Conservation (phyloP, 1,140 invertebrate genomes). For the Scaptomyza hsui region DNA sequence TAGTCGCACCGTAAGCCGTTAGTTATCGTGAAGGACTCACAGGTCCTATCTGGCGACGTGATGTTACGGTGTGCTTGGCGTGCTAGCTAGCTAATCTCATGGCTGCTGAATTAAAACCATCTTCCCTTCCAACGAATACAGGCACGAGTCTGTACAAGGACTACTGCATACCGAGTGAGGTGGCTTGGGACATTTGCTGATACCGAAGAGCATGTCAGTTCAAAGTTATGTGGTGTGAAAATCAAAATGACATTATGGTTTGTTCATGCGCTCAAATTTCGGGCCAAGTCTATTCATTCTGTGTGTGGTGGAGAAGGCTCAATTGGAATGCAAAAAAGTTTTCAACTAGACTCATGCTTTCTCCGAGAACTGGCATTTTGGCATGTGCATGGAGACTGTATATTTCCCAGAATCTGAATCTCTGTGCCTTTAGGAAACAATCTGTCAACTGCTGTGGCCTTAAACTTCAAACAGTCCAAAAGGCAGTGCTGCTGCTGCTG, state of each 20-base stretch:
- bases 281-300: not conserved
- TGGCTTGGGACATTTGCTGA: no score
- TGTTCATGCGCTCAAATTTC: not conserved
- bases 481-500: not conserved
- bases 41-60: no score
- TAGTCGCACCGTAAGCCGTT: no score
- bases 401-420: not conserved
- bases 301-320: not conserved
- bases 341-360: not conserved
- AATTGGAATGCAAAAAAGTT: constrained; percentile 1
- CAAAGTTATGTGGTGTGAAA: not conserved
- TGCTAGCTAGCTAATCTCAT: no score
- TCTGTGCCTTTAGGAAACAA: not conserved
- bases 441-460: not conserved
- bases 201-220: not conserved
- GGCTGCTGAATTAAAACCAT: no score
- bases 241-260: not conserved
- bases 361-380: not conserved
- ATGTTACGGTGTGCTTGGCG: no score
- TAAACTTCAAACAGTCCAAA: not conserved
- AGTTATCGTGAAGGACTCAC: no score
- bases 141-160: no score
- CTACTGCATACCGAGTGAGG: no score
- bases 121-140: no score
- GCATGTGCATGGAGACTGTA: not conserved